Conservation (phyloP, 2,113 vertebrate genomes). For the Ovis canadensis region DNA sequence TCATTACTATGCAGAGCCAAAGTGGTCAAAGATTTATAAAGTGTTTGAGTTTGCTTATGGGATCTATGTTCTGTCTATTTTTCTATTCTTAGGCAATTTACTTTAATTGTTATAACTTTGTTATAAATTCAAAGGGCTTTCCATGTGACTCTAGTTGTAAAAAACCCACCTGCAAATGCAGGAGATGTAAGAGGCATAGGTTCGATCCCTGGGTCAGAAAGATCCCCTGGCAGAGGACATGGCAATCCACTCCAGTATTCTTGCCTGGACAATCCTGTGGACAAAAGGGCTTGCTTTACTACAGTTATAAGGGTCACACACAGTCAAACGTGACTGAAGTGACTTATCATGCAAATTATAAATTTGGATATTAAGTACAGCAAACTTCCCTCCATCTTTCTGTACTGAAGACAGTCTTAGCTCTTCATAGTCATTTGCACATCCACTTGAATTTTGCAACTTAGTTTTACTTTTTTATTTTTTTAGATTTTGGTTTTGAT, state of each 20-base stretch:
- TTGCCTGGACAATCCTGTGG: not conserved
- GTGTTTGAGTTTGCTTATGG: not conserved
- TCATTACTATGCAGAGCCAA: not conserved
- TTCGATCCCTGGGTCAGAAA: not conserved
- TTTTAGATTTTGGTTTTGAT: not conserved
- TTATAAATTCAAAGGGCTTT: not conserved
- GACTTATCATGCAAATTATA: not conserved
- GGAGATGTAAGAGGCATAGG: not conserved
- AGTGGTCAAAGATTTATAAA: not conserved
- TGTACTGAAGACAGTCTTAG: not conserved
- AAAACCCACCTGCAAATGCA: not conserved
- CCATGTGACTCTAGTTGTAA: not conserved
- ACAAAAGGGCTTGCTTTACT: not conserved
- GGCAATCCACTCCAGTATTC: not conserved
- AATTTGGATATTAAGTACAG: not conserved
- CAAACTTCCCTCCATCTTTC: not conserved
- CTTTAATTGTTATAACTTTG: not conserved
- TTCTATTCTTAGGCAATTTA: not conserved
- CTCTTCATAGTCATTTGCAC: not conserved
- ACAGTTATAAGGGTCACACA: not conserved
- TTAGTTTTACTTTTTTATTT: not conserved
- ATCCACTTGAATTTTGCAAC: not conserved
- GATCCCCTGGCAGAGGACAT: not conserved
- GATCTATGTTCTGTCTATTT: not conserved
- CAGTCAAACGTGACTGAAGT: not conserved